Percentiles rank a stretch among this genome's conserved stretches.
Evolutionary conservation across 2,797 vertebrate species (phyloP).

Genomic region (Xiphophorus birchmanni): DNA sequence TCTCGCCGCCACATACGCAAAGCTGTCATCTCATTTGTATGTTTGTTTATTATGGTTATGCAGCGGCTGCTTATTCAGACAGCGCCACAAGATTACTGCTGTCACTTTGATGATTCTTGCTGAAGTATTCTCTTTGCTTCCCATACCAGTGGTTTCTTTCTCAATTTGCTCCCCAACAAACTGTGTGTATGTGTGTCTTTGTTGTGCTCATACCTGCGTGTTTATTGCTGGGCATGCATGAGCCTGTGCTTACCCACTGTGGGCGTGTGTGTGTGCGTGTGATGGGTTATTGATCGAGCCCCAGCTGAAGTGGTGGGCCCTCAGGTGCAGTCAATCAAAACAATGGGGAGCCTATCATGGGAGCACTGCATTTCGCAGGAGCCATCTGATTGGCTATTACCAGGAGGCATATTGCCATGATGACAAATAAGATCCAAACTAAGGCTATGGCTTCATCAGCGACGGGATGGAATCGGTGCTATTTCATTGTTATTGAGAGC

Average conservation of each 20-base stretch:
- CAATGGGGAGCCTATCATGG: slow-evolving; percentile 73
- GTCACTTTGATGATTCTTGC: slow-evolving; percentile 38
- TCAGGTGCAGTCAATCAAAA: slow-evolving; percentile 80
- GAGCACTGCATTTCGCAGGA: slow-evolving; percentile 60
- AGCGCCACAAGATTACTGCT: slow-evolving; percentile 29
- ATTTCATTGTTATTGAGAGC: slow-evolving; percentile 79
- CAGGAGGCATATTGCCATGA: slow-evolving; percentile 70
- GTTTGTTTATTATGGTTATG: slow-evolving; percentile 20
- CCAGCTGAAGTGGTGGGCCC: slow-evolving; percentile 66
- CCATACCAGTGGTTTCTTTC: slow-evolving; percentile 37
- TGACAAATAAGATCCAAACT: slow-evolving; percentile 73
- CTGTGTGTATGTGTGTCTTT: slow-evolving; percentile 24
- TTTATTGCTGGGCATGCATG: slow-evolving; percentile 49
- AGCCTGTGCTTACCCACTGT: slow-evolving; percentile 26
- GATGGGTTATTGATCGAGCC: slow-evolving; percentile 76
- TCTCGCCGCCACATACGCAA: not conserved
- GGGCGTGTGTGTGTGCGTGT: slow-evolving; percentile 46
- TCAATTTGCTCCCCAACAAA: slow-evolving; percentile 58
- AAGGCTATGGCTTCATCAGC: slow-evolving; percentile 70
- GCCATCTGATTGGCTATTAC: slow-evolving; percentile 79
- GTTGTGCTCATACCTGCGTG: slow-evolving; percentile 23
- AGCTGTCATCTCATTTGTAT: slow-evolving; percentile 24
- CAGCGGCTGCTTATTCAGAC: slow-evolving; percentile 51
- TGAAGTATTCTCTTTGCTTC: slow-evolving; percentile 42
- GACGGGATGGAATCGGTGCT: slow-evolving; percentile 66